Evolutionary conservation across 37 sponge, comb jelly and placozoan genomes (phyloP).

Genomic region (Chondrosia reniformis): DNA sequence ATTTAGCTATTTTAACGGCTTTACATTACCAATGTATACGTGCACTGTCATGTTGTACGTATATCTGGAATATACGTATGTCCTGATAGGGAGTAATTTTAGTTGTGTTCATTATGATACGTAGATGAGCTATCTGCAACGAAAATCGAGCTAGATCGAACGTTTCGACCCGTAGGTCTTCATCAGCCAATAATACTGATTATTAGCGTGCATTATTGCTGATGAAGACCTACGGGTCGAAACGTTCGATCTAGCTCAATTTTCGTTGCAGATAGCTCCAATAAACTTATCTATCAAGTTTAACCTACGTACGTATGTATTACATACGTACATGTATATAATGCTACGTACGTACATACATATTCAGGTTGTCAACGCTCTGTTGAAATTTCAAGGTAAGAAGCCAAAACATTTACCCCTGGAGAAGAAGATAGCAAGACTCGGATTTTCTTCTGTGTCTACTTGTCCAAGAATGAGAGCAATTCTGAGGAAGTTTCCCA

Average conservation of each 20-base stretch:
- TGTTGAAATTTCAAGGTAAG: background rate
- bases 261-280: no score
- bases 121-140: no score
- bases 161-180: no score
- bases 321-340: conserved; percentile 4
- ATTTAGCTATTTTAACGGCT: no score
- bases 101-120: no score
- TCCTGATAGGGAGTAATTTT: background rate
- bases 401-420: background rate
- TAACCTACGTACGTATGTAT: background rate
- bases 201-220: no score
- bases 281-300: no score
- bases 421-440: background rate
- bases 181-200: no score
- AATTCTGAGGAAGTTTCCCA: background rate
- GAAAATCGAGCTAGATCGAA: no score
- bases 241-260: no score
- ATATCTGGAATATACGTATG: background rate
- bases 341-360: background rate
- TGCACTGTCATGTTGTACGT: background rate
- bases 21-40: background rate
- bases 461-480: background rate
- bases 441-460: background rate
- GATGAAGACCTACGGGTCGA: no score
- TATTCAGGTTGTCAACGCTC: background rate